These are phyloP conservation scores for Eupithecia tripunctaria DNA, from an alignment of 2,888 invertebrate genomes.

Conservation along the genomic window DNA sequence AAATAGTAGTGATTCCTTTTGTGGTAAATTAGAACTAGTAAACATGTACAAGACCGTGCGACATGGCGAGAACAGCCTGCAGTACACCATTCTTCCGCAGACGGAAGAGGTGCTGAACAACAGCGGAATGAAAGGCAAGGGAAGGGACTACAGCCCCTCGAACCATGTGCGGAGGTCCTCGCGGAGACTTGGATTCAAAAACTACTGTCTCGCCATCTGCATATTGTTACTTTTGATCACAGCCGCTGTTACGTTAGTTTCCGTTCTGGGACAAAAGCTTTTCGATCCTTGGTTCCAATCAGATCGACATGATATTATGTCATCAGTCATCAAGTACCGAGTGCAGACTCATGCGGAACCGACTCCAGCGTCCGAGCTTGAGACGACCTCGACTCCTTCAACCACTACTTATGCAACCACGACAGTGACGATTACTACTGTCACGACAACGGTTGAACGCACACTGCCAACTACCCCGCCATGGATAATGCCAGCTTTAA, in stretches of 20 bases:
- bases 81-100: slow-evolving; percentile 90
- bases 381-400: slow-evolving; percentile 56
- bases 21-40: slow-evolving; percentile 60
- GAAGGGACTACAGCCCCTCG: slow-evolving; percentile 79
- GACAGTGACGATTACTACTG: slow-evolving; percentile 37
- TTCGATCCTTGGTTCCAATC: slow-evolving; percentile 39
- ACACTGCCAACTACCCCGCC: slow-evolving; percentile 75
- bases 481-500: slow-evolving; percentile 83
- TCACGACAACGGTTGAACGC: slow-evolving; percentile 55
- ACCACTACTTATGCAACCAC: slow-evolving; percentile 57
- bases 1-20: slow-evolving; percentile 72
- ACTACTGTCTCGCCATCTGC: slow-evolving; percentile 22
- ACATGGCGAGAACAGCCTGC: slow-evolving; percentile 89
- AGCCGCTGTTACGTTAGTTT: slow-evolving; percentile 68
- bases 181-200: slow-evolving; percentile 59
- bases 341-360: slow-evolving; percentile 54
- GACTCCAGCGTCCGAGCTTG: slow-evolving; percentile 59
- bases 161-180: slow-evolving; percentile 73
- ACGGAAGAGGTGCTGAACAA: slow-evolving; percentile 87
- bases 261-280: slow-evolving; percentile 61
- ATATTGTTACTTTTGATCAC: slow-evolving; percentile 63
- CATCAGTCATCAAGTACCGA: slow-evolving; percentile 30
- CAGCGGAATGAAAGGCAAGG: slow-evolving; percentile 84
- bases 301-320: slow-evolving; percentile 30
- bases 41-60: slow-evolving; percentile 90